Percentiles rank a stretch among this genome's conserved stretches.
Evolutionary conservation across 2,797 vertebrate genomes (phyloP).

Genomic region (Spinus olivaceus): DNA sequence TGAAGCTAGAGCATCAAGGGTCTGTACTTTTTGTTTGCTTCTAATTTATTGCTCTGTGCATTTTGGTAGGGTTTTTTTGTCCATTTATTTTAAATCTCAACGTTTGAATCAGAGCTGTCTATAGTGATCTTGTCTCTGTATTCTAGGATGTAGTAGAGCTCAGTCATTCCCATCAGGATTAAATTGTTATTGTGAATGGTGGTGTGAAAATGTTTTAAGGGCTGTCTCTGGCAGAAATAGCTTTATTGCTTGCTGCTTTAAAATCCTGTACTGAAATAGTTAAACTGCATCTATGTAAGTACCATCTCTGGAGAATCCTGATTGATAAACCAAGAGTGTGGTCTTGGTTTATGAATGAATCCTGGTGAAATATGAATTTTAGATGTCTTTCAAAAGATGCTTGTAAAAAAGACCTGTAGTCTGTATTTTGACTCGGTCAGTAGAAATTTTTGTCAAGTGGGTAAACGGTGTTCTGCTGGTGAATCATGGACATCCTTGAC

Average conservation of each 20-base stretch:
- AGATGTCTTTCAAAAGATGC: not conserved
- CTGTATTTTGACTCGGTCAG: not conserved
- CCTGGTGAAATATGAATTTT: not conserved
- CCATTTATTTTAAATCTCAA: not conserved
- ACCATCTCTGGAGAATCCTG: fast-evolving
- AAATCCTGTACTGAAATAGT: not conserved
- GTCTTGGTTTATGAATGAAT: not conserved
- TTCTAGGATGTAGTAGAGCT: not conserved
- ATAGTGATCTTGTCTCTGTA: not conserved
- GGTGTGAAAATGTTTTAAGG: not conserved
- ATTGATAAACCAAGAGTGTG: too few relatives aligned
- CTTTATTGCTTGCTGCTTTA: not conserved
- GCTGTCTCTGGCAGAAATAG: not conserved
- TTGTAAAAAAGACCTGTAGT: not conserved
- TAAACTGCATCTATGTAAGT: not conserved
- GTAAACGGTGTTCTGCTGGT: not conserved
- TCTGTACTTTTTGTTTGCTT: not conserved
- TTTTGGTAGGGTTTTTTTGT: not conserved
- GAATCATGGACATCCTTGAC: not conserved
- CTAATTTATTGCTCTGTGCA: not conserved
- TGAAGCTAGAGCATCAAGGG: not conserved
- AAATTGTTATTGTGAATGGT: not conserved
- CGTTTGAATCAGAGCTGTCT: not conserved
- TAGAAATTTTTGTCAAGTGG: not conserved
- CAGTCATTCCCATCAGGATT: not conserved